Evolutionary conservation across 2,888 invertebrate genomes (phyloP).

Genomic region (Heliconius ethilla): DNA sequence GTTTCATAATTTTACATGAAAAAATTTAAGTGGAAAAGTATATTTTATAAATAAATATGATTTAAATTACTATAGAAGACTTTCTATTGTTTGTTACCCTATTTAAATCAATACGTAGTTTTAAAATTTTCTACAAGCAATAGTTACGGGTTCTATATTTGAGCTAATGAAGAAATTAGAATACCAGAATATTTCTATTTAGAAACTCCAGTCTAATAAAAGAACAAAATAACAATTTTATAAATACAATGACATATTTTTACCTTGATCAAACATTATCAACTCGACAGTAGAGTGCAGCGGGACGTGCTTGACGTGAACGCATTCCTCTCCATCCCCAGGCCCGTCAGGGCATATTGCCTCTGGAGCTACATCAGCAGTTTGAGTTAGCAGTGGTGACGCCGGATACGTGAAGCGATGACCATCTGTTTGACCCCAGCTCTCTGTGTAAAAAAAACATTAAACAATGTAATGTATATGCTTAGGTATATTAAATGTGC

Average conservation of each 20-base stretch:
- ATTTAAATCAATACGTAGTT: too few relatives aligned
- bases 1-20: background rate
- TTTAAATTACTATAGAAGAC: too few relatives aligned
- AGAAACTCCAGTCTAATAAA: too few relatives aligned
- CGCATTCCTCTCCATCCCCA: slow-evolving; percentile 83
- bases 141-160: too few relatives aligned
- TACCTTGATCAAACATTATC: slow-evolving; percentile 89
- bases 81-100: too few relatives aligned
- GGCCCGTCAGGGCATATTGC: slow-evolving; percentile 75
- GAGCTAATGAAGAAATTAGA: too few relatives aligned
- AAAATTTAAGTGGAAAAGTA: background rate
- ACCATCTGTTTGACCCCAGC: slow-evolving; percentile 85
- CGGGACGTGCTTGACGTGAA: slow-evolving; percentile 86
- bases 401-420: slow-evolving; percentile 89
- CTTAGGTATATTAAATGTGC: background rate
- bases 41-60: too few relatives aligned
- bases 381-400: slow-evolving; percentile 89
- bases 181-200: too few relatives aligned
- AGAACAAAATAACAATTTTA: background rate
- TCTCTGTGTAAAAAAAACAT: slow-evolving; percentile 62
- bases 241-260: slow-evolving; percentile 32
- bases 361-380: slow-evolving; percentile 79
- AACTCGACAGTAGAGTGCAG: slow-evolving; percentile 87
- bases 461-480: background rate
- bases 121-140: too few relatives aligned